Base-by-base conservation (phyloP, 2,888 invertebrate genomes). In the Coenonympha arcania region DNA sequence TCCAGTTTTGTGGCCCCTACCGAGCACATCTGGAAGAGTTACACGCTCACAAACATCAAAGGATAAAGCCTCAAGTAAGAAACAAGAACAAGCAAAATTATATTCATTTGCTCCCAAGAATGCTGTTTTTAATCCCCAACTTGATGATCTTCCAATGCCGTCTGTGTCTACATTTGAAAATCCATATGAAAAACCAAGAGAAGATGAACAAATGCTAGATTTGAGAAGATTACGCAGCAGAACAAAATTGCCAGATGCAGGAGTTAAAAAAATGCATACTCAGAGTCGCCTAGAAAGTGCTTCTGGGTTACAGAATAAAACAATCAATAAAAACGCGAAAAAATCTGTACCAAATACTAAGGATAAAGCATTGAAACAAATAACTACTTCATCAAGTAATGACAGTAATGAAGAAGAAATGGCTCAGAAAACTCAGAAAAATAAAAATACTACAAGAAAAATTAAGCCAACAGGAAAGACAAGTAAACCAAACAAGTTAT, bases 51-150 rank as follows among this genome's bases (percentile, higher is more conserved):
- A 80, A 52, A 46, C 74, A 0, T 55, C 68, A 1, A 73, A 56
- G 37, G 58, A 34, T n/a, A 48, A 49, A 3, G n/a, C 11, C 1
- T 6, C 24, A 11, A 30, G 26, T 8, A 59, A 18, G 48, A 55
- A 19, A 16, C 19, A 11, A 47, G 51, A 24, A 15, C 37, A 48
- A 45, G 8, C 11, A 40, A 42, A 60, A 33, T 6, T n/a, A 53
- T 24, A 67, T 26, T 87, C 87, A 0, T 88, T 90, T 73, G 89
- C 89, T 6, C 89, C 90, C 0, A 66, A 65, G 47, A 81, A 88
- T 73, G 84, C 89, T 11, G 57, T 68, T 8, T 90, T 90, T 61
- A 80, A 74, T 59, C 89, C 89, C 1, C 51, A 65, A 6, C 73
- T 75, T 6, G 66, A 65, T 55, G 68, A 66, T 6, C 33, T 69